Evolutionary conservation across 1,140 invertebrate genomes (phyloP).

Genomic region (Bilobella aurantiaca): DNA sequence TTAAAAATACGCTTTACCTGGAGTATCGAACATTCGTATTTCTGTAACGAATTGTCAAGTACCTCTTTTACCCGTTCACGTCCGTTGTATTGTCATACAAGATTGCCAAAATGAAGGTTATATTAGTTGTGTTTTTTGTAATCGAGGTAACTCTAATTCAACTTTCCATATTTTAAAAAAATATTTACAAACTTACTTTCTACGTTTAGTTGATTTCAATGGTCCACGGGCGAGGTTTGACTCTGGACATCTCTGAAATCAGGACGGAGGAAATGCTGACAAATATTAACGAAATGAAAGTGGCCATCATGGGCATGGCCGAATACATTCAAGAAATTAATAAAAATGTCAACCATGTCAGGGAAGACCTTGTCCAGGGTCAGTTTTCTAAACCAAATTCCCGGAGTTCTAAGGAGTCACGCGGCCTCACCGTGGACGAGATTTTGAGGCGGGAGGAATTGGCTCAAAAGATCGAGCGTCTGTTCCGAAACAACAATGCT

Average conservation of each 20-base stretch:
- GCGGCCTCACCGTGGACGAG: background rate
- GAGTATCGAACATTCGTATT: no score
- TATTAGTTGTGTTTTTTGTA: no score
- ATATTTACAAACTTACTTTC: no score
- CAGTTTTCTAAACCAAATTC: background rate
- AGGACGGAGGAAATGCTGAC: slow-evolving; percentile 21
- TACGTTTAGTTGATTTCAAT: background rate
- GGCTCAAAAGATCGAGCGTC: slow-evolving; percentile 28
- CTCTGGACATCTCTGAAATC: slow-evolving; percentile 14
- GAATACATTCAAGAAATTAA: slow-evolving; percentile 27
- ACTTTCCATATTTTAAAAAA: no score
- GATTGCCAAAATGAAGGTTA: no score
- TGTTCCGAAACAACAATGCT: slow-evolving; percentile 21
- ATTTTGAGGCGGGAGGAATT: slow-evolving; percentile 12
- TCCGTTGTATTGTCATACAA: no score
- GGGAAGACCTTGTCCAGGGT: background rate
- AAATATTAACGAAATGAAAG: slow-evolving; percentile 20
- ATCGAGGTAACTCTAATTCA: no score
- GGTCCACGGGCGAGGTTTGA: slow-evolving; percentile 16
- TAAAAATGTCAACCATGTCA: slow-evolving; percentile 6
- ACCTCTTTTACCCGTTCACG: no score
- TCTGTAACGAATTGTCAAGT: no score
- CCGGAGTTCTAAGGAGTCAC: background rate
- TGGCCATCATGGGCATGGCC: slow-evolving; percentile 28
- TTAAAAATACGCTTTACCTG: no score